These are phyloP conservation scores for Silurus meridionalis DNA, from an alignment of 2,113 vertebrate genomes.

Conservation along the genomic window DNA sequence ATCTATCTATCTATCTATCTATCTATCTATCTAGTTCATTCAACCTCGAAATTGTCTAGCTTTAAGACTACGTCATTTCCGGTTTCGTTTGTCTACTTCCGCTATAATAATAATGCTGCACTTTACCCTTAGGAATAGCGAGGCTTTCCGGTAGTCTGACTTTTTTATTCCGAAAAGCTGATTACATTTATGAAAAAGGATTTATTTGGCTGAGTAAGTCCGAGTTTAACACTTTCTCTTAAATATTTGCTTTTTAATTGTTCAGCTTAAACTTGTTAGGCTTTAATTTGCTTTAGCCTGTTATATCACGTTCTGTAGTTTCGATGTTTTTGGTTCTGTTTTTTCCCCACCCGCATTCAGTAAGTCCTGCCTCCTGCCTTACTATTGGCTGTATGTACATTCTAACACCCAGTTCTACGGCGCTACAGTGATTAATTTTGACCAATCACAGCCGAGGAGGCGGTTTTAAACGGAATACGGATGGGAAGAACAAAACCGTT, in stretches of 20 bases:
- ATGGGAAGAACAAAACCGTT: background rate
- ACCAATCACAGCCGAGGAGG: background rate
- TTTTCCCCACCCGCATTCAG: background rate
- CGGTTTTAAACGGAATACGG: background rate
- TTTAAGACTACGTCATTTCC: slow-evolving; percentile 35
- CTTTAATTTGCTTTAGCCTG: background rate
- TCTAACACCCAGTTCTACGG: background rate
- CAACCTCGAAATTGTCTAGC: background rate
- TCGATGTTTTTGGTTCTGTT: background rate
- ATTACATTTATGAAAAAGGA: background rate
- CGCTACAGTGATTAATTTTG: background rate
- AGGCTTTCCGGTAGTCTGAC: background rate
- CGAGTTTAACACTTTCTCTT: background rate
- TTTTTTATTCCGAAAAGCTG: too few species aligned
- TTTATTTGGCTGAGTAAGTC: background rate
- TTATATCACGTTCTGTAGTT: background rate
- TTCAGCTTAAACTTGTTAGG: background rate
- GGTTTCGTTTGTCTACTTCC: background rate
- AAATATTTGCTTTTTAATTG: too few species aligned
- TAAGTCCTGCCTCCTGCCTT: background rate
- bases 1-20: background rate
- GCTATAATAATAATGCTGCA: background rate
- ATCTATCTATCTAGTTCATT: too few species aligned
- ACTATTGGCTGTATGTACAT: background rate
- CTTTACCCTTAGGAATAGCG: background rate